These are phyloP conservation scores for Tetrao urogallus DNA, from an alignment of 2,113 vertebrate species.

Conservation along the genomic window DNA sequence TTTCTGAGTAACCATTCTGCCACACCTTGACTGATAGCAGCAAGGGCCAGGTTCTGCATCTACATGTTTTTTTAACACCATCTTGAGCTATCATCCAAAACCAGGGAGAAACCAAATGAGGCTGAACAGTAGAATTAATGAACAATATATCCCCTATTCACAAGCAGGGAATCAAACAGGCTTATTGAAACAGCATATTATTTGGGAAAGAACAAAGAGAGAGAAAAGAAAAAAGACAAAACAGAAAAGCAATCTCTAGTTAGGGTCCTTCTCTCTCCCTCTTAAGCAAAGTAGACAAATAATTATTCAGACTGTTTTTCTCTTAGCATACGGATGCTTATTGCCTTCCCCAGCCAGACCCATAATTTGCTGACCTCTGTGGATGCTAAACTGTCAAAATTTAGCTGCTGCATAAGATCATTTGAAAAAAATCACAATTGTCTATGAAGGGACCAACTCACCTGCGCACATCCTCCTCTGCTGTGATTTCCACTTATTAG, in stretches of 20 bases:
- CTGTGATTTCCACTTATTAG: not conserved
- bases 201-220: not conserved
- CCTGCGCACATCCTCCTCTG: not conserved
- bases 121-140: not conserved
- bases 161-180: not conserved
- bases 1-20: not conserved
- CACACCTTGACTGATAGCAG: not conserved
- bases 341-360: not conserved
- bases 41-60: not conserved
- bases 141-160: not conserved
- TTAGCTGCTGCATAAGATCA: not conserved
- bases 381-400: not conserved
- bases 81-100: not conserved
- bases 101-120: not conserved
- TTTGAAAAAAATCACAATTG: not conserved
- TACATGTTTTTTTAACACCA: not conserved
- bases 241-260: fast-evolving
- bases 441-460: fast-evolving
- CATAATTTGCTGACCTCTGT: not conserved
- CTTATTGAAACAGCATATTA: not conserved
- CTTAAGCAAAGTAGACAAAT: not conserved
- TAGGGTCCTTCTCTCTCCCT: not conserved
- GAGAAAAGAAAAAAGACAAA: not conserved
- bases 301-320: not conserved
- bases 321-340: not conserved